Conservation (phyloP, 2,888 invertebrate species). For the Drosophila meridiana region DNA sequence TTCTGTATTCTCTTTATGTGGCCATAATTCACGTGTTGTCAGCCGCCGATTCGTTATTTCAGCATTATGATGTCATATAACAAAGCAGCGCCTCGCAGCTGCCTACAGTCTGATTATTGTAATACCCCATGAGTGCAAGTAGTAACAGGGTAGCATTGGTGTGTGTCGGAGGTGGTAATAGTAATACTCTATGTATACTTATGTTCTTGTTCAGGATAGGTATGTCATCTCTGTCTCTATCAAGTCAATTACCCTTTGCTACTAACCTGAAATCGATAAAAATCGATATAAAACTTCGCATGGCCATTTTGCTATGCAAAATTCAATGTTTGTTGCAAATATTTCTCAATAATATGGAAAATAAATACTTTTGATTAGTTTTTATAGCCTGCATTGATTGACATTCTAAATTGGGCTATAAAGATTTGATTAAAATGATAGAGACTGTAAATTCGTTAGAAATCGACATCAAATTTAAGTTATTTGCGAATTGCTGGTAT, state of each 20-base stretch:
- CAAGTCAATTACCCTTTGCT: background rate
- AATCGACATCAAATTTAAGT: too few species aligned
- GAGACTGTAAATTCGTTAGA: too few species aligned
- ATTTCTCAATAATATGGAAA: too few species aligned
- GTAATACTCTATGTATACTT: background rate
- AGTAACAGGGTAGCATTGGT: background rate
- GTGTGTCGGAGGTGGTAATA: background rate
- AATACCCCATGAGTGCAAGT: background rate
- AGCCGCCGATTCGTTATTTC: conserved; percentile 57
- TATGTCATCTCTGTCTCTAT: background rate
- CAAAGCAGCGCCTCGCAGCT: conserved; percentile 30
- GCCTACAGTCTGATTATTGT: conserved; percentile 8
- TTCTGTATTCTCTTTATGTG: conserved; percentile 30
- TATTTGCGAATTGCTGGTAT: too few species aligned
- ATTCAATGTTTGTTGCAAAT: too few species aligned
- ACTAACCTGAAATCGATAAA: background rate
- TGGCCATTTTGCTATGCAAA: background rate
- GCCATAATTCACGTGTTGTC: conserved; percentile 75
- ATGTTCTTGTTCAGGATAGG: background rate
- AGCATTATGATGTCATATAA: conserved; percentile 70
- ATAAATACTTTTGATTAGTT: background rate
- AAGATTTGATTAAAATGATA: background rate
- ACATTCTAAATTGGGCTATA: background rate
- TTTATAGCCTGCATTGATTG: background rate
- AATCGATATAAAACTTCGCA: background rate